These are phyloP conservation scores for Sinotaia quadrata DNA, from an alignment of 2,888 invertebrate species.

Conservation along the genomic window DNA sequence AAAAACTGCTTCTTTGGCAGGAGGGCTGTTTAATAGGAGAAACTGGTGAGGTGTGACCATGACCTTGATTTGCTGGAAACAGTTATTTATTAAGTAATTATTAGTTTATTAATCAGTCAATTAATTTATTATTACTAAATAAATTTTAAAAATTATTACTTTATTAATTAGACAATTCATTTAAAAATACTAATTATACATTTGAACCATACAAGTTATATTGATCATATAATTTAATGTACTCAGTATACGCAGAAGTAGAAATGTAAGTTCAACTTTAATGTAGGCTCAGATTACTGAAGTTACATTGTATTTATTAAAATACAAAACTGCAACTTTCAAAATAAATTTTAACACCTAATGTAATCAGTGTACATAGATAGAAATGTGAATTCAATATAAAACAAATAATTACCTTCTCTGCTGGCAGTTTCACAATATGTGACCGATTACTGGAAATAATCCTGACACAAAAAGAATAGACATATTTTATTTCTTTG, in stretches of 20 bases:
- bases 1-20: slow-evolving; percentile 65
- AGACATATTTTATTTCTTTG: too few relatives aligned
- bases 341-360: background rate
- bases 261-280: background rate
- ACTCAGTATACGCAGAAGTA: too few relatives aligned
- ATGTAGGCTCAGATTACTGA: too few relatives aligned
- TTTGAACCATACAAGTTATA: too few relatives aligned
- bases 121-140: too few relatives aligned
- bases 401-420: slow-evolving; percentile 18
- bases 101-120: too few relatives aligned
- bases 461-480: slow-evolving; percentile 52
- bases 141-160: too few relatives aligned
- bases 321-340: background rate
- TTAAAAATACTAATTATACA: too few relatives aligned
- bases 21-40: slow-evolving; percentile 63
- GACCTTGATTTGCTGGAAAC: slow-evolving; percentile 56
- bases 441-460: slow-evolving; percentile 69
- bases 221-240: too few relatives aligned
- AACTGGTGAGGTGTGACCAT: slow-evolving; percentile 69
- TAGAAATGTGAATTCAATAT: background rate
- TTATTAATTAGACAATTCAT: too few relatives aligned
- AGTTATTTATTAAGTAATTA: too few relatives aligned
- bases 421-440: slow-evolving; percentile 64
- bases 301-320: too few relatives aligned
- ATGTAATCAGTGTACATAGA: background rate